Evolutionary conservation across 2,888 invertebrate species (phyloP), one percentile per base, ranked within the genome.

Genomic region (Agrochola litura): DNA sequence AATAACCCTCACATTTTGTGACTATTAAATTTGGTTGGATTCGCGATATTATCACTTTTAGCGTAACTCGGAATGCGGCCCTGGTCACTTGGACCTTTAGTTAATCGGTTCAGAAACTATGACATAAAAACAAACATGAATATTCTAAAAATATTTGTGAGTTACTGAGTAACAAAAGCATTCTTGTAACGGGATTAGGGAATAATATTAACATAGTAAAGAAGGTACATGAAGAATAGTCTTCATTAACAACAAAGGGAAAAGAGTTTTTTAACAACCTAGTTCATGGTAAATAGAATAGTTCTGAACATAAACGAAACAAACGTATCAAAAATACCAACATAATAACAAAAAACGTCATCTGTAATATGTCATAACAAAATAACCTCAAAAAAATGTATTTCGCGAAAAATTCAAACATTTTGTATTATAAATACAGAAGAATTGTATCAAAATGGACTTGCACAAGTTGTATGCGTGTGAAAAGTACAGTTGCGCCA

Each of bases 381-480:
- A 70, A 86, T 94, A 94, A 92, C 95, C 94, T 93, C 67, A 91
- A 92, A 85, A 92, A 84, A 87, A 96, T 95, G 95, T 86, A 93
- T 88, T 82, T 90, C 10, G 83, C 77, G 12, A 92, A 81, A 88
- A 93, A 92, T 91, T 88, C 90, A 14, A 88, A 84, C 30, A 85
- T 90, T 91, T 91, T 93, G 46, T 86, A 77, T 58, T 77, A 74
- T 82, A 92, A 93, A 85, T 94, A 93, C 76, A 90, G 82, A 79
- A 94, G 90, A 91, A 84, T 89, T 75, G 56, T 87, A 58, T 77
- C 85, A 83, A 95, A 92, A 92, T 94, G 92, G 92, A 81, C 83
- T 77, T 93, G 90, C 71, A 56, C 88, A 25, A 84, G 86, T 58
- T 93, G 90, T 64, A 60, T 87, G 3, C 93, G 95, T 41, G 74